Conservation (phyloP, 2,888 invertebrate species). For the Pammene fasciana region DNA sequence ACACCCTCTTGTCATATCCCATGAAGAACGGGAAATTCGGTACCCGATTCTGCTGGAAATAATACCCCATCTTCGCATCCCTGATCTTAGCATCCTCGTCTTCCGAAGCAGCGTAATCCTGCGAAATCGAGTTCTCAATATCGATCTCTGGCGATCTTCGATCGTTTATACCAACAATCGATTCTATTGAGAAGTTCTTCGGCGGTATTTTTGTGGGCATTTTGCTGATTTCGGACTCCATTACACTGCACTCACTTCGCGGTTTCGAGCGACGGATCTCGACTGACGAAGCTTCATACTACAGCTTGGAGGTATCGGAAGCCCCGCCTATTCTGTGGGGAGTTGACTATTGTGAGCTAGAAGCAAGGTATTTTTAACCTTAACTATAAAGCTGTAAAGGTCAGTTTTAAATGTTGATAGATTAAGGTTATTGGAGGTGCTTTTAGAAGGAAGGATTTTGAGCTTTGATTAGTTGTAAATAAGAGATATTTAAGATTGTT, state of each 20-base stretch:
- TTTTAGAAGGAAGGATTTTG: not conserved
- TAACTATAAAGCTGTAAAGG: not conserved
- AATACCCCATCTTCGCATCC: conserved; percentile 73
- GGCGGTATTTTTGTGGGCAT: conserved; percentile 79
- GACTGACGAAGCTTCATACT: not conserved
- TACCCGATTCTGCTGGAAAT: conserved; percentile 73
- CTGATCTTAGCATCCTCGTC: conserved; percentile 72
- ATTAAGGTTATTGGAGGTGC: not conserved
- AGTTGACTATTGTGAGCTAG: not conserved
- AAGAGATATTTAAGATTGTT: conserved; percentile 2
- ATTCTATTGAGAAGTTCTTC: conserved; percentile 86
- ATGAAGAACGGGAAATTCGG: conserved; percentile 79
- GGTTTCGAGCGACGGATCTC: conserved; percentile 8
- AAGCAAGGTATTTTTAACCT: not conserved
- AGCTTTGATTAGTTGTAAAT: not conserved
- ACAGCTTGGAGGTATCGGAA: not conserved
- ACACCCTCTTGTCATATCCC: conserved; percentile 74
- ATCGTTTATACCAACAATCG: conserved; percentile 79
- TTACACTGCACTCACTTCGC: conserved; percentile 37
- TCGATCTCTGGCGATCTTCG: conserved; percentile 76
- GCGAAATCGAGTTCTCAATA: conserved; percentile 73
- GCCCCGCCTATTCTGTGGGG: conserved; percentile 31
- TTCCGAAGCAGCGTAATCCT: conserved; percentile 59
- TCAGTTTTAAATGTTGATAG: not conserved
- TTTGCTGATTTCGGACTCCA: conserved; percentile 77